Evolutionary conservation across 2,797 vertebrate genomes (phyloP).

Genomic region (Betta splendens): DNA sequence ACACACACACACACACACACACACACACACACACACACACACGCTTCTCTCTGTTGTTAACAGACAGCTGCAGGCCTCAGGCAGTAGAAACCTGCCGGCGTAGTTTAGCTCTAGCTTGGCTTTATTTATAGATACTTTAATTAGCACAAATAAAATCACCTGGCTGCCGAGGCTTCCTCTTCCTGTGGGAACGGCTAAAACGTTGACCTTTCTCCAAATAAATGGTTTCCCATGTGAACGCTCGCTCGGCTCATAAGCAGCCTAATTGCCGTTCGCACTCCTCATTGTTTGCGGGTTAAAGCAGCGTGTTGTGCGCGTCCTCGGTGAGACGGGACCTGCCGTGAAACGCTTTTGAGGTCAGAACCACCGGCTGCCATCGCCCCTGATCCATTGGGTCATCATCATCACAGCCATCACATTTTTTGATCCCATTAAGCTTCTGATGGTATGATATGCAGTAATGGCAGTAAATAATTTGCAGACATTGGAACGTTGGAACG

Average conservation of each 20-base stretch:
- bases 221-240: conserved; percentile 43
- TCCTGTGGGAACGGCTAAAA: conserved; percentile 28
- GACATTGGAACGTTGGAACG: conserved; percentile 43
- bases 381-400: conserved; percentile 30
- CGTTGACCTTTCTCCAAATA: conserved; percentile 40
- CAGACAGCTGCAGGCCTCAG: conserved; percentile 48
- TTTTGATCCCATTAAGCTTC: conserved; percentile 62
- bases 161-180: conserved; percentile 24
- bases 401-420: conserved; percentile 24
- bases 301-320: conserved; percentile 27
- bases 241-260: conserved; percentile 36
- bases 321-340: conserved; percentile 31
- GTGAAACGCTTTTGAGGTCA: conserved; percentile 40
- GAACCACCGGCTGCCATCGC: conserved; percentile 13
- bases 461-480: conserved; percentile 48
- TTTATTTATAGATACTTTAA: conserved; percentile 62
- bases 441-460: conserved; percentile 33
- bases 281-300: conserved; percentile 37
- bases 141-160: conserved; percentile 61
- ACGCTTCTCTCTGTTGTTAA: conserved; percentile 23
- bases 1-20: no score
- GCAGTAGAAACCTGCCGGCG: conserved; percentile 41
- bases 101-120: conserved; percentile 25
- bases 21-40: no score
- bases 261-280: conserved; percentile 48